Percentiles rank a stretch among this genome's conserved stretches.
Conservation (phyloP, 2,888 invertebrate genomes). For the Nomada fabriciana region DNA sequence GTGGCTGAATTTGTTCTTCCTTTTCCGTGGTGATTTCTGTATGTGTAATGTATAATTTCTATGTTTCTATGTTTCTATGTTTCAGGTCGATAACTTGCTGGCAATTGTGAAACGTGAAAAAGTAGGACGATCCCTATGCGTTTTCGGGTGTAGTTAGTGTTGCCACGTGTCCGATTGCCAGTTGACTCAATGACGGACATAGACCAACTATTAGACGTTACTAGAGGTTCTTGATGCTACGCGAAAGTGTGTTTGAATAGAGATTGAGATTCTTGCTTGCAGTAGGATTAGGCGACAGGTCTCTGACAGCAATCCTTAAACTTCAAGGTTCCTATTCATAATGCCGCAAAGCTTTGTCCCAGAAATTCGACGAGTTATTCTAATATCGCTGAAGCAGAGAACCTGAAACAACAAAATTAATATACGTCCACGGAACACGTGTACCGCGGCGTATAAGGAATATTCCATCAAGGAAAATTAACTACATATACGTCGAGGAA, state of each 20-base stretch:
- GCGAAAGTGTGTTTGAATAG: slow-evolving; percentile 45
- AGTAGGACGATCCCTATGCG: slow-evolving; percentile 37
- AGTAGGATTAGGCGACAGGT: slow-evolving; percentile 4
- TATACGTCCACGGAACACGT: slow-evolving; percentile 25
- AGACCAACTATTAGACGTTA: slow-evolving; percentile 37
- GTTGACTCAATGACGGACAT: slow-evolving; percentile 41
- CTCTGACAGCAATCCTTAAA: slow-evolving; percentile 12
- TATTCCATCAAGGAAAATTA: not conserved
- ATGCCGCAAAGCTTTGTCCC: slow-evolving; percentile 8
- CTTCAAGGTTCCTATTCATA: slow-evolving; percentile 18
- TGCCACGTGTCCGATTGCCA: slow-evolving; percentile 53
- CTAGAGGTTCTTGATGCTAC: slow-evolving; percentile 18
- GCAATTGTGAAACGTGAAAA: slow-evolving; percentile 5
- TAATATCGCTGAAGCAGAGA: slow-evolving; percentile 35
- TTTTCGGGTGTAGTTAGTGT: slow-evolving; percentile 45
- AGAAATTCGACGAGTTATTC: slow-evolving; percentile 31
- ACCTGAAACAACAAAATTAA: slow-evolving; percentile 62
- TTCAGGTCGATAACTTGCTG: not conserved
- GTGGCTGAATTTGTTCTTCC: slow-evolving; percentile 67
- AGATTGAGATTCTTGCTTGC: slow-evolving; percentile 51
- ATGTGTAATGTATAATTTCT: slow-evolving; percentile 7
- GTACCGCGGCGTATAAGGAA: not conserved
- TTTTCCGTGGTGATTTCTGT: slow-evolving; percentile 44
- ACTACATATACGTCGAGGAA: too few species aligned
- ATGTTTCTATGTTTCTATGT: too few species aligned